Percentiles rank a stretch among this genome's conserved stretches.
These are phyloP conservation scores for Cyclophora punctaria DNA, from an alignment of 2,888 invertebrate species.

Conservation along the genomic window DNA sequence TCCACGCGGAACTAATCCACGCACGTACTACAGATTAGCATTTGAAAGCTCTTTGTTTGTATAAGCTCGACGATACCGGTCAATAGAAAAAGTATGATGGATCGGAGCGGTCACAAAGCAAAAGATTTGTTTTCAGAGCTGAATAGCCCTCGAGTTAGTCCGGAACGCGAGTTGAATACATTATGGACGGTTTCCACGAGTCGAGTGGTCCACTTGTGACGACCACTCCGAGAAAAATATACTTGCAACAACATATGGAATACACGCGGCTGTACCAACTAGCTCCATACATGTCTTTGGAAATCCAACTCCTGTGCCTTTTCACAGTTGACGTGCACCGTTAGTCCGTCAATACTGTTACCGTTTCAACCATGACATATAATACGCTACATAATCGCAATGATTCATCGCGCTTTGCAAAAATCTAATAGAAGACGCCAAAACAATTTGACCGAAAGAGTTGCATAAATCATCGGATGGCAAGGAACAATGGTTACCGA, in stretches of 20 bases:
- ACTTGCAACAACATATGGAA: constrained; percentile 28
- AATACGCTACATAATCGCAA: no score
- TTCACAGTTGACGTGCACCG: constrained; percentile 25
- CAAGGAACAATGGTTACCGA: constrained; percentile 43
- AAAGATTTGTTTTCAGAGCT: constrained; percentile 68
- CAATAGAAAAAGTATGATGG: constrained; percentile 71
- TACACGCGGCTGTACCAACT: constrained; percentile 26
- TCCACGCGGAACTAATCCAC: constrained; percentile 58
- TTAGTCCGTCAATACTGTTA: constrained; percentile 10
- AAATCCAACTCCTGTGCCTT: constrained; percentile 31
- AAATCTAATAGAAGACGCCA: background rate
- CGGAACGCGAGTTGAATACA: constrained; percentile 62
- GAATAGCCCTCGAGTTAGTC: constrained; percentile 61
- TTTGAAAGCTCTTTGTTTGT: constrained; percentile 71
- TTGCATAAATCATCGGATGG: constrained; percentile 29
- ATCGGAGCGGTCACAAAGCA: constrained; percentile 56
- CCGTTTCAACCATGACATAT: no score
- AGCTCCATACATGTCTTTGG: constrained; percentile 29
- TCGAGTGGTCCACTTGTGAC: constrained; percentile 34
- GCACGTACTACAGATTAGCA: constrained; percentile 68
- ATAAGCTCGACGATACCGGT: constrained; percentile 59
- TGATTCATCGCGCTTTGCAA: no score
- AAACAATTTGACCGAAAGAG: background rate
- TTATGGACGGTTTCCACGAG: constrained; percentile 32
- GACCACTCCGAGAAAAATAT: constrained; percentile 32